Conservation (phyloP, 2,888 invertebrate genomes). For the Plagodis dolabraria region DNA sequence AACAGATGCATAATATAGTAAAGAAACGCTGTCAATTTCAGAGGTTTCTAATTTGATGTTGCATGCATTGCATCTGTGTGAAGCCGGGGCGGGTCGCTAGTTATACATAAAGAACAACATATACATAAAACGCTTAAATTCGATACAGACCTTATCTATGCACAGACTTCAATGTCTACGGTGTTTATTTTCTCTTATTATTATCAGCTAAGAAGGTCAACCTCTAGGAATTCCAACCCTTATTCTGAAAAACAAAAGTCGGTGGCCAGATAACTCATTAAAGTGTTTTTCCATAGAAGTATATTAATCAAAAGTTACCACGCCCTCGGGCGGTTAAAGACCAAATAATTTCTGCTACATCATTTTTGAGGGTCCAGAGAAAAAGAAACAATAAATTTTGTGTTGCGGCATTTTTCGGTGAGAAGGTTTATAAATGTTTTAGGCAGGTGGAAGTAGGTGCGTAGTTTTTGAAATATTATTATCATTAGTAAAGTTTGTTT, state of each 20-base stretch:
- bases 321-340: conserved; percentile 81
- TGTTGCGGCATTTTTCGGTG: conserved; percentile 65
- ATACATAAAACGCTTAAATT: too few species aligned
- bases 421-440: conserved; percentile 52
- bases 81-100: too few species aligned
- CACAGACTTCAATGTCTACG: too few species aligned
- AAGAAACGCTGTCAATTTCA: too few species aligned
- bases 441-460: conserved; percentile 60
- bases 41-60: too few species aligned
- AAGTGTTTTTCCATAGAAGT: conserved; percentile 77
- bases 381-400: conserved; percentile 79
- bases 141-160: too few species aligned
- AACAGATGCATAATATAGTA: too few species aligned
- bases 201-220: too few species aligned
- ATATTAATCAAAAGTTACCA: conserved; percentile 76
- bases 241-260: conserved; percentile 43
- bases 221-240: conserved; percentile 26
- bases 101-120: too few species aligned
- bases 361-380: conserved; percentile 60
- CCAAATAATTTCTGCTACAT: conserved; percentile 82
- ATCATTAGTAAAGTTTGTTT: conserved; percentile 35
- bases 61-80: too few species aligned
- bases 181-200: too few species aligned
- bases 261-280: conserved; percentile 65
- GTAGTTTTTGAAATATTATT: conserved; percentile 9